Evolutionary conservation across 64 coral and sea anemone species (phyloP).

Genomic region (Stichodactyla mertensii): DNA sequence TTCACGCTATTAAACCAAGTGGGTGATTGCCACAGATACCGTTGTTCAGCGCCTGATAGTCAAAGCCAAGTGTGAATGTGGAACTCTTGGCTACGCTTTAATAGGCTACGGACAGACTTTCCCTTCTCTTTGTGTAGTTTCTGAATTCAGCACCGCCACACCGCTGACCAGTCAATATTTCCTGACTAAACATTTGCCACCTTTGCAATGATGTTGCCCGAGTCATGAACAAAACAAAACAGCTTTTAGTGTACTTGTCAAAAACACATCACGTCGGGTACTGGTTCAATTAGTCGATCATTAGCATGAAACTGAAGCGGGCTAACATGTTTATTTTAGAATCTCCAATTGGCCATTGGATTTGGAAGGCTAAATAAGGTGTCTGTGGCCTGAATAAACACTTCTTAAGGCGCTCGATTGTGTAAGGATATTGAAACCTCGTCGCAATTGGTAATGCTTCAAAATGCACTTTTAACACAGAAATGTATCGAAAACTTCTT

Average conservation of each 20-base stretch:
- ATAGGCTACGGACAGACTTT: not conserved
- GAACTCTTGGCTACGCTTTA: not conserved
- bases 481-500: not conserved
- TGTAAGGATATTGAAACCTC: constrained; percentile 63
- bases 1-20: not conserved
- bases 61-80: not conserved
- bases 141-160: not conserved
- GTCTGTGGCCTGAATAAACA: constrained; percentile 95
- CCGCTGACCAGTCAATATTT: constrained; percentile 46
- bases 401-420: constrained; percentile 72
- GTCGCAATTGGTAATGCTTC: not conserved
- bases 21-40: constrained; percentile 1
- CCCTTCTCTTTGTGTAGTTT: not conserved
- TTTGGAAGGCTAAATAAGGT: constrained; percentile 70
- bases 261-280: constrained; percentile 59
- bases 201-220: constrained; percentile 73
- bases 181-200: constrained; percentile 66
- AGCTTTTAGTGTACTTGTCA: constrained; percentile 94
- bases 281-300: constrained; percentile 80
- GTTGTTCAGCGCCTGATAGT: constrained; percentile 1
- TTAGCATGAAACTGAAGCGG: constrained; percentile 97
- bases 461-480: not conserved
- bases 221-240: constrained; percentile 78
- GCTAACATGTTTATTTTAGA: constrained; percentile 83
- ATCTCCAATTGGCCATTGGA: constrained; percentile 77